phyloP scores from a whole-genome alignment of 2,797 vertebrate species.

The Gymnodraco acuticeps region DNA sequence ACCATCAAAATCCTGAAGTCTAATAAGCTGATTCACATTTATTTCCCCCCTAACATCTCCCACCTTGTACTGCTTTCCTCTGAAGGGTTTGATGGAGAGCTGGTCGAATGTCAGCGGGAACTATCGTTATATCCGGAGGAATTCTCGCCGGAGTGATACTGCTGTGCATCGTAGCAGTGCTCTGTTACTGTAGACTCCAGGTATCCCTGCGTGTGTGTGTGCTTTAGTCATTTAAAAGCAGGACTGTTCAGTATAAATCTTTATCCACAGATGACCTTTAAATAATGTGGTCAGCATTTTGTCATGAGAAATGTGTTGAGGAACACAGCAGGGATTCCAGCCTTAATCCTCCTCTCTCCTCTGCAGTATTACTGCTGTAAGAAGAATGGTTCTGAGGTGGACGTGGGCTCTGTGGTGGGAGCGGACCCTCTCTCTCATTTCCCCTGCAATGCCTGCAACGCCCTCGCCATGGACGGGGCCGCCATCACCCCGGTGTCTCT shows the following conservation, averaged over 20 bases:
- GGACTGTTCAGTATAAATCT: background rate
- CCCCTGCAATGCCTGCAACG: constrained; percentile 92
- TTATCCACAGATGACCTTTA: background rate
- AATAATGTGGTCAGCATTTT: background rate
- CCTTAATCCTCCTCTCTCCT: background rate
- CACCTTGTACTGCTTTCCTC: background rate
- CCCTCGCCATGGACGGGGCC: constrained; percentile 86
- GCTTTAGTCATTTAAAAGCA: background rate
- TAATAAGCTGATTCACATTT: constrained; percentile 1
- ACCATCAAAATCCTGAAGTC: background rate
- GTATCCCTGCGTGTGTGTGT: constrained; percentile 70
- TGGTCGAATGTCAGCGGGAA: constrained; percentile 99
- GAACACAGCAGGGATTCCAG: background rate
- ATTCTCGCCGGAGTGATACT: constrained; percentile 98
- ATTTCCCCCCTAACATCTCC: background rate
- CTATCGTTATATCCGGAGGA: constrained; percentile 98
- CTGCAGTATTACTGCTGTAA: constrained; percentile 97
- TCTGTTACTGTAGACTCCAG: constrained; percentile 99
- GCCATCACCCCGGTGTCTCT: constrained; percentile 78
- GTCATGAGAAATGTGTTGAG: background rate
- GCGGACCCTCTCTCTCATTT: constrained; percentile 83
- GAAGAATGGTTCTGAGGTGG: constrained; percentile 88
- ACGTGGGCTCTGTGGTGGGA: constrained; percentile 80
- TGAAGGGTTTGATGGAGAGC: constrained; percentile 96
- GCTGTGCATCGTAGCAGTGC: constrained; percentile 95